Percentiles rank a stretch among this genome's conserved stretches.
Evolutionary conservation across 2,797 vertebrate genomes (phyloP).

Genomic region (Neopelma chrysocephalum): DNA sequence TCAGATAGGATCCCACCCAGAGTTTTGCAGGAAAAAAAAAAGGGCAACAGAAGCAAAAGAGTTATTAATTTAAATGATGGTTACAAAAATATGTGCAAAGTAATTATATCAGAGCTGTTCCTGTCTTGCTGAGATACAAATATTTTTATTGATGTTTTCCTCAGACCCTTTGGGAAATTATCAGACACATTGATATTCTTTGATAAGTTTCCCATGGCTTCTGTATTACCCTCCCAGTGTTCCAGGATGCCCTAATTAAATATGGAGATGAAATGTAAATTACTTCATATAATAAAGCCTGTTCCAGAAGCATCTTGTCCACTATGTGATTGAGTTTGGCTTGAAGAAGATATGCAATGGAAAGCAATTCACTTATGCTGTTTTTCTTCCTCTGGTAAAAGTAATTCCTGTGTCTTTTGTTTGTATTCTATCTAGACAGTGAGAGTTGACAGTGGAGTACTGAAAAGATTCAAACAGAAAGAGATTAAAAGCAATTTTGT

Average conservation of each 20-base stretch:
- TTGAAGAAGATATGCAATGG: background rate
- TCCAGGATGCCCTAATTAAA: background rate
- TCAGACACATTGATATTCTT: background rate
- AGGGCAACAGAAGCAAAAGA: background rate
- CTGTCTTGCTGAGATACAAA: background rate
- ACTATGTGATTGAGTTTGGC: background rate
- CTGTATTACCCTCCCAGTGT: background rate
- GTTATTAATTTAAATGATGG: background rate
- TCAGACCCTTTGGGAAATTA: background rate
- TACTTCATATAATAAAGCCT: background rate
- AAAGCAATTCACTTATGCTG: background rate
- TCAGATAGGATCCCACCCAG: slow-evolving; percentile 6
- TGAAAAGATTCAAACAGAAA: background rate
- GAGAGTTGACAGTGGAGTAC: background rate
- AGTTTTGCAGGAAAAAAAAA: background rate
- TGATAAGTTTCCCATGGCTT: background rate
- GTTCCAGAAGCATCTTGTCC: background rate
- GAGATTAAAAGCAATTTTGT: background rate
- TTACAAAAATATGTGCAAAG: background rate
- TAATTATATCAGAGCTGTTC: background rate
- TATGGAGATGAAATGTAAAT: background rate
- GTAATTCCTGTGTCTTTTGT: background rate
- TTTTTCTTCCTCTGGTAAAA: background rate
- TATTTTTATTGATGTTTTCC: slow-evolving; percentile 1
- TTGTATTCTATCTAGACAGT: background rate